Conservation (phyloP, 2,797 vertebrate species). For the Falco cherrug region DNA sequence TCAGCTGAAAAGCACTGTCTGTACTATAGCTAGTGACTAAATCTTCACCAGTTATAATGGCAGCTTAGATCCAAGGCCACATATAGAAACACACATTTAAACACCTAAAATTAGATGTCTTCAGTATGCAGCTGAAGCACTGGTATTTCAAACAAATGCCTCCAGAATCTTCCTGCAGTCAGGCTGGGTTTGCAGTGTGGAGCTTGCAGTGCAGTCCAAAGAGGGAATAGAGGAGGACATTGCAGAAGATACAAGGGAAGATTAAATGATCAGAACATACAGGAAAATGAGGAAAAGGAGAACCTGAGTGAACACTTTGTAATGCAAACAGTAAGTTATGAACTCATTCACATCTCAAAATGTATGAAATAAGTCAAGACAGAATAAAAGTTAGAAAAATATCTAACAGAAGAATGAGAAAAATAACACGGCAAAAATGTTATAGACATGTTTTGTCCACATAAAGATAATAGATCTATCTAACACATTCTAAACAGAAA, state of each 20-base stretch:
- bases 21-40: conserved; percentile 40
- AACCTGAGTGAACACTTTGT: neutral
- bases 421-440: neutral
- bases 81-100: conserved; percentile 58
- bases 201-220: neutral
- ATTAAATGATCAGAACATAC: neutral
- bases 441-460: neutral
- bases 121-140: conserved; percentile 36
- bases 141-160: conserved; percentile 26
- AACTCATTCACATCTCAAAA: neutral
- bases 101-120: conserved; percentile 62
- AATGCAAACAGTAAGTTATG: neutral
- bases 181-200: neutral
- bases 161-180: conserved; percentile 31
- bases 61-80: conserved; percentile 41
- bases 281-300: neutral
- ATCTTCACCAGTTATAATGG: conserved; percentile 44
- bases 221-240: neutral
- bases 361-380: neutral
- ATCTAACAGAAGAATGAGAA: neutral
- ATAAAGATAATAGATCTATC: neutral
- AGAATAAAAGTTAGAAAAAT: neutral
- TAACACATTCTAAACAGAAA: neutral
- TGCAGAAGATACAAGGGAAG: neutral
- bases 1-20: conserved; percentile 40